phyloP scores from a whole-genome alignment of 2,113 vertebrate genomes.

The Grammomys dolichurus region DNA sequence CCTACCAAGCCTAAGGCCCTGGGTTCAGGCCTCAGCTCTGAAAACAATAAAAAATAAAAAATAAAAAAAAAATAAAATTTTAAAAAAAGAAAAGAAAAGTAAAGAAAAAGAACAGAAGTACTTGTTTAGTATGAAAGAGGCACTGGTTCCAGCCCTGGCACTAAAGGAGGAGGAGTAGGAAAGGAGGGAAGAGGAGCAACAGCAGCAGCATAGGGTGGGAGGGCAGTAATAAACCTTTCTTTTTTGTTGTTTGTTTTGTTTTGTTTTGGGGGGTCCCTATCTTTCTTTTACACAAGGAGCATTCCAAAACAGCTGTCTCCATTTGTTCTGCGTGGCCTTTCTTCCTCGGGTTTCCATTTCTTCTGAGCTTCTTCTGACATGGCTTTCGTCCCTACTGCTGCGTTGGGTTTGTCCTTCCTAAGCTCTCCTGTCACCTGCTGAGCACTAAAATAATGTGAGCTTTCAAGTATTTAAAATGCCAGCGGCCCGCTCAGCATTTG shows the following conservation, averaged over 20 bases:
- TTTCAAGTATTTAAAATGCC: background rate
- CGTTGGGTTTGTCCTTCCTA: background rate
- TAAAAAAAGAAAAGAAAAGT: no score
- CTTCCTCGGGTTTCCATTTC: background rate
- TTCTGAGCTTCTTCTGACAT: background rate
- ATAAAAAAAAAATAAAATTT: no score
- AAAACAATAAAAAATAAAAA: no score
- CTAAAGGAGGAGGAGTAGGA: background rate
- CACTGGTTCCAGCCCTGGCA: background rate
- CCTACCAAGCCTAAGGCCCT: no score
- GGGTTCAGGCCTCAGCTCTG: no score
- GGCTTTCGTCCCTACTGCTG: background rate
- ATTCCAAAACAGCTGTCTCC: background rate
- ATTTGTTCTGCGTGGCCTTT: background rate
- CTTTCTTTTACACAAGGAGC: background rate
- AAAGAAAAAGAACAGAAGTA: background rate
- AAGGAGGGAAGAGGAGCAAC: background rate
- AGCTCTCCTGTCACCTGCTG: background rate
- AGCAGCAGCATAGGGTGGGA: background rate
- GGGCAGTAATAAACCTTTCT: background rate
- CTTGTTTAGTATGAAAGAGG: background rate
- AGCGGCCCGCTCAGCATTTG: background rate
- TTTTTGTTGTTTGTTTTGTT: background rate
- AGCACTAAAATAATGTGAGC: background rate
- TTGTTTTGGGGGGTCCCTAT: background rate